phyloP scores from a whole-genome alignment of 1,140 invertebrate species.

The Diorhabda sublineata region DNA sequence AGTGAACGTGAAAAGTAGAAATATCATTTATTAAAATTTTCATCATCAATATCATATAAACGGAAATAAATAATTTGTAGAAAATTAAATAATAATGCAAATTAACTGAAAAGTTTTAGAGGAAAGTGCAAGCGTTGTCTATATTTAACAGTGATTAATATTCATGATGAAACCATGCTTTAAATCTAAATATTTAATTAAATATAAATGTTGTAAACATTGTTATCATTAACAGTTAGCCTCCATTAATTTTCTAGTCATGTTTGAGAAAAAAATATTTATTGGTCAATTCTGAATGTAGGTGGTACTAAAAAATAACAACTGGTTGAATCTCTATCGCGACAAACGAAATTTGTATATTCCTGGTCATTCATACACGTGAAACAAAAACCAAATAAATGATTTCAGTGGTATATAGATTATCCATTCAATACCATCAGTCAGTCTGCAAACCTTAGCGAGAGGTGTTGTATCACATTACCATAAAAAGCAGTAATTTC shows the following conservation, averaged over 20 bases:
- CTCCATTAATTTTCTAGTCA: conserved; percentile 2
- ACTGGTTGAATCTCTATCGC: neutral
- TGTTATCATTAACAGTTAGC: conserved; percentile 1
- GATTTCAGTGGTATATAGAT: conserved; percentile 10
- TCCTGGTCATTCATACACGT: neutral
- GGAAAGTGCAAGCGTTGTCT: no score
- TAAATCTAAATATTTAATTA: conserved; percentile 16
- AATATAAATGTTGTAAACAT: conserved; percentile 8
- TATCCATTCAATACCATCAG: conserved; percentile 9
- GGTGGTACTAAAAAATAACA: neutral
- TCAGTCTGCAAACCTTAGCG: conserved; percentile 15
- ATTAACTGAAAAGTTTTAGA: no score
- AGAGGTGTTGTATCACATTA: conserved; percentile 14
- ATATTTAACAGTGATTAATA: neutral
- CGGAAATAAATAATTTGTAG: no score
- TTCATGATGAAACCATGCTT: neutral
- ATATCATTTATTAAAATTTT: no score
- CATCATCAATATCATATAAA: no score
- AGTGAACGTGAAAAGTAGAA: no score
- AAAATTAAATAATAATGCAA: no score
- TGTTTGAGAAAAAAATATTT: conserved; percentile 4
- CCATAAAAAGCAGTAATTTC: neutral
- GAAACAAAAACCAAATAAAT: conserved; percentile 11
- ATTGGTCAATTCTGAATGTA: neutral
- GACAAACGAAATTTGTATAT: neutral